phyloP scores from a whole-genome alignment of 1,140 invertebrate species.

The Saccostrea cuccullata region DNA sequence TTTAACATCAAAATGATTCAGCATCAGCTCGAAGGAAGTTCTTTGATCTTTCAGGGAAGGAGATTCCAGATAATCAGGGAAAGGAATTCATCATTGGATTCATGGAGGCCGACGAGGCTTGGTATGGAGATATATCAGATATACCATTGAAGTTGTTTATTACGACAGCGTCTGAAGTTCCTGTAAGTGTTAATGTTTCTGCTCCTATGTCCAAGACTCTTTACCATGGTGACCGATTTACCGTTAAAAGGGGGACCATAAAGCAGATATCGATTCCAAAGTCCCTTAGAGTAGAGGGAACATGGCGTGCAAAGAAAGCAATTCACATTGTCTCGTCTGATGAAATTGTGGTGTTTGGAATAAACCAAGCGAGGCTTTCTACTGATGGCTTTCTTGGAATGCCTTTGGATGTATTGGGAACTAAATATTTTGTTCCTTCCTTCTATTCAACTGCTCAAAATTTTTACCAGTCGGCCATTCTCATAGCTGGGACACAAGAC shows the following conservation, averaged over 20 bases:
- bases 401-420: slow-evolving; percentile 65
- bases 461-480: slow-evolving; percentile 43
- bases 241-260: slow-evolving; percentile 44
- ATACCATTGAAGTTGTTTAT: slow-evolving; percentile 55
- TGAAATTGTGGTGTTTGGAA: slow-evolving; percentile 61
- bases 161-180: slow-evolving; percentile 55
- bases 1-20: too few relatives aligned
- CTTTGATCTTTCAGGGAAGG: neutral
- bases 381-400: slow-evolving; percentile 68
- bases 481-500: slow-evolving; percentile 56
- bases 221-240: slow-evolving; percentile 32
- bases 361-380: slow-evolving; percentile 60
- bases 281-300: slow-evolving; percentile 38
- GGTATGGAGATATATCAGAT: slow-evolving; percentile 10
- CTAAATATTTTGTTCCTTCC: slow-evolving; percentile 65
- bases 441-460: slow-evolving; percentile 50
- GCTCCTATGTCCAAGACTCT: slow-evolving; percentile 44
- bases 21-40: neutral
- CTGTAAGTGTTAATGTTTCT: slow-evolving; percentile 56
- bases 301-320: slow-evolving; percentile 43
- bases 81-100: slow-evolving; percentile 55
- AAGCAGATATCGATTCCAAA: slow-evolving; percentile 47
- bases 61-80: slow-evolving; percentile 52
- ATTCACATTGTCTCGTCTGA: slow-evolving; percentile 56
- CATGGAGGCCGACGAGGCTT: slow-evolving; percentile 16